Evolutionary conservation across 1,140 invertebrate genomes (phyloP).

Genomic region (Drosophila hydei): DNA sequence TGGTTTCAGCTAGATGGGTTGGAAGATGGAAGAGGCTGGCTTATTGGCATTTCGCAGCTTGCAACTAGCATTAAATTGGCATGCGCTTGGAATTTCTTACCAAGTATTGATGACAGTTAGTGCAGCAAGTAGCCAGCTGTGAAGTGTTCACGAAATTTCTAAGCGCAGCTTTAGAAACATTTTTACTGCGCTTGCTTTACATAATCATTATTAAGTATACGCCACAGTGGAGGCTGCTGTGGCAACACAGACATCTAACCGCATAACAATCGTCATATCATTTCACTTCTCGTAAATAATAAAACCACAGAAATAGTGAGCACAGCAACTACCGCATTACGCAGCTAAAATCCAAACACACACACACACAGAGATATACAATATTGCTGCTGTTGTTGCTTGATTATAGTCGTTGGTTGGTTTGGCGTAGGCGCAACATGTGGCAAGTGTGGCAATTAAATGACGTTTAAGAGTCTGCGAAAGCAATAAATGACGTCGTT

Average conservation of each 20-base stretch:
- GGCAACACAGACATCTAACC: conserved; percentile 9
- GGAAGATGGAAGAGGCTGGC: conserved; percentile 3
- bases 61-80: conserved; percentile 62
- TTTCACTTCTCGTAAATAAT: conserved; percentile 19
- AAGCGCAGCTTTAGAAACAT: conserved; percentile 41
- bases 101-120: conserved; percentile 73
- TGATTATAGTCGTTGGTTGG: conserved; percentile 34
- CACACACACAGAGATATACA: conserved; percentile 19
- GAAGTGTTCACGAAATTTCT: conserved; percentile 37
- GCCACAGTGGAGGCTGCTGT: conserved; percentile 21
- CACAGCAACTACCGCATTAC: conserved; percentile 62
- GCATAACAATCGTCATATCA: conserved; percentile 36
- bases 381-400: conserved; percentile 22
- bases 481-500: conserved; percentile 15
- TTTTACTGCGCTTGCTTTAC: conserved; percentile 24
- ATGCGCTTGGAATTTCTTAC: conserved; percentile 73
- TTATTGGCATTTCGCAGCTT: conserved; percentile 39
- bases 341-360: conserved; percentile 44
- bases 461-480: conserved; percentile 31
- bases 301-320: conserved; percentile 43
- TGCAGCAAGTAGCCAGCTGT: conserved; percentile 8
- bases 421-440: conserved; percentile 45
- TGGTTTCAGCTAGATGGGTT: neutral
- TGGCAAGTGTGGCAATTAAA: conserved; percentile 65
- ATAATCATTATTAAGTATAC: conserved; percentile 46